Base-by-base conservation (phyloP, 2,797 vertebrate genomes). In the Gadopsis marmoratus region DNA sequence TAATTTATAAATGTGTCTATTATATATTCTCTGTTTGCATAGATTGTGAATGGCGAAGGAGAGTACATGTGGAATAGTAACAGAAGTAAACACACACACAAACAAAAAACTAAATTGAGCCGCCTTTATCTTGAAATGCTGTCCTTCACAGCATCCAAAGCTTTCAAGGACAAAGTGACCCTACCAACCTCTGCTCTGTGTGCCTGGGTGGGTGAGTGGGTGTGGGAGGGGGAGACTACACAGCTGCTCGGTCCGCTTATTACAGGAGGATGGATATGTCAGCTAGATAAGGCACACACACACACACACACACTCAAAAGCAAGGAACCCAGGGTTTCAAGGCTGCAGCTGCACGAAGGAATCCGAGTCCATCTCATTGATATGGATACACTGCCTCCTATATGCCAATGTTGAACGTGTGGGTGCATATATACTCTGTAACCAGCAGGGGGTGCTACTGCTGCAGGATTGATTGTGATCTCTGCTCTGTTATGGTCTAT, bases 101-200 rank as follows among this genome's bases (percentile, higher is more conserved):
- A 29, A 54, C 71, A 56, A 50, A 78, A 53, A 26, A 21, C 6
- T 60, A 50, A 73, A 65, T 47, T 58, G 12, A 83, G 53, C 37
- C 37, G 23, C 72, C 76, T 75, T 85, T 82, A 88, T 83, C 85
- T 77, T 60, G 74, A 76, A 86, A 83, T 61, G 74, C 35, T 76
- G 88, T 91, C 87, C 85, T 95, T 95, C 81, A 77, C 84, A 55
- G 88, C 81, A 88, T 88, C 86, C 88, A 79, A 85, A 85, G 81
- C 79, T 80, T 88, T 94, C 92, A 95, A 95, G 94, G 93, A 94
- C 92, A 90, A 79, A 84, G 73, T 86, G 88, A 94, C 91, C 89
- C 86, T 26, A 60, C 62, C 72, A 77, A 89, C 86, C 89, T 90
- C 84, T 81, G 76, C 83, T 81, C 73, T 77, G 69, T 55, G 71